A percentile compares a stretch with the other conserved stretches of the same genome.
phyloP scores from a whole-genome alignment of 2,888 invertebrate species.

The Sinelater perroti region DNA sequence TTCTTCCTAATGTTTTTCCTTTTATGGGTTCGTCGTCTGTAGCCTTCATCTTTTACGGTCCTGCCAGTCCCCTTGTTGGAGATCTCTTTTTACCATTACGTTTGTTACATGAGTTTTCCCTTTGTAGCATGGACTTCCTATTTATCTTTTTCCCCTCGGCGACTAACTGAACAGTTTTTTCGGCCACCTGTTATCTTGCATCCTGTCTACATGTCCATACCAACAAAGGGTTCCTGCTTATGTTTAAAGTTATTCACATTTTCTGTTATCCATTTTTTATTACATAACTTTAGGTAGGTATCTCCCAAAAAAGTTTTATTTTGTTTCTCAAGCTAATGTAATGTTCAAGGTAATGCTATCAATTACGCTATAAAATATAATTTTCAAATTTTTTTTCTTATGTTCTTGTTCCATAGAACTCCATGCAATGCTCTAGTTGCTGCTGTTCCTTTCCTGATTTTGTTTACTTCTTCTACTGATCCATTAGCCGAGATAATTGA shows the following conservation, averaged over 20 bases:
- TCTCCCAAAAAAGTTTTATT: conserved; percentile 9
- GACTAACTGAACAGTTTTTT: background rate
- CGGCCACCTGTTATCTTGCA: background rate
- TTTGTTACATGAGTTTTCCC: conserved; percentile 6
- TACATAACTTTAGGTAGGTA: background rate
- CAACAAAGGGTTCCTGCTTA: conserved; percentile 5
- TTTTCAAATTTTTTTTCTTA: background rate
- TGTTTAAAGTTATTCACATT: conserved; percentile 1
- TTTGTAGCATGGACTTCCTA: background rate
- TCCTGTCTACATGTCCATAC: conserved; percentile 5
- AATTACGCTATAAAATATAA: too few species aligned
- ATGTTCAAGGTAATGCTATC: conserved; percentile 1
- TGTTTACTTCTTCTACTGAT: conserved; percentile 10
- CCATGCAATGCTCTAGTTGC: conserved; percentile 6
- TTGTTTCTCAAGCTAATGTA: background rate
- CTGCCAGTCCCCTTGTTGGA: background rate
- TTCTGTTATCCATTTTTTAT: conserved; percentile 7
- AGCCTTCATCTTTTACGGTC: conserved; percentile 6
- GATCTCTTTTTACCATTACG: conserved; percentile 5
- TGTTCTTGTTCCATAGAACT: background rate
- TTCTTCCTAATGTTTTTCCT: conserved; percentile 1
- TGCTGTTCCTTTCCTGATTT: too few species aligned
- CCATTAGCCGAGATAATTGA: conserved; percentile 6
- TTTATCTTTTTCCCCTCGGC: too few species aligned
- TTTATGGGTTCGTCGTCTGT: conserved; percentile 2